Percentiles rank a stretch among this genome's conserved stretches.
Conservation (phyloP, 2,113 vertebrate genomes). For the Uropsilus gracilis region DNA sequence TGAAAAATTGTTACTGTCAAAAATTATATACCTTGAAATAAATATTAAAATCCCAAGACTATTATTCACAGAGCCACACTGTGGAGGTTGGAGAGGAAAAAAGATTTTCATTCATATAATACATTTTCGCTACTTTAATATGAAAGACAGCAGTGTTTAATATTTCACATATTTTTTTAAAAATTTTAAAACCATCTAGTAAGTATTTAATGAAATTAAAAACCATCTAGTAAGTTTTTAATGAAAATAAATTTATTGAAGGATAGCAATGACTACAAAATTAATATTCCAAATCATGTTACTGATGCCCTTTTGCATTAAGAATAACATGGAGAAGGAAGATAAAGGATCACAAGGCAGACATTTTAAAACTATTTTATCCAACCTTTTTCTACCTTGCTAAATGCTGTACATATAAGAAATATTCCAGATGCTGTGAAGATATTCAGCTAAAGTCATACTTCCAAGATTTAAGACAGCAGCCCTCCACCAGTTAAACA, state of each 20-base stretch:
- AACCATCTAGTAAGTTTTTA: too few relatives aligned
- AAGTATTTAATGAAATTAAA: slow-evolving; percentile 66
- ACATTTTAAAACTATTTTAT: slow-evolving; percentile 37
- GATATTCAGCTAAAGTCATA: neutral
- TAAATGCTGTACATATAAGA: neutral
- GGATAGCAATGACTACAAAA: slow-evolving; percentile 45
- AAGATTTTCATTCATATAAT: slow-evolving; percentile 62
- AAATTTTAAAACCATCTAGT: slow-evolving; percentile 51
- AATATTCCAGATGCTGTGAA: slow-evolving; percentile 35
- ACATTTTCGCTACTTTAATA: slow-evolving; percentile 72
- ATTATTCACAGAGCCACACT: slow-evolving; percentile 4
- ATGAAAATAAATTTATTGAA: slow-evolving; percentile 64
- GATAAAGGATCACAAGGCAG: neutral
- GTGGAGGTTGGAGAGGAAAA: neutral
- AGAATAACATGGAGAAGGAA: neutral
- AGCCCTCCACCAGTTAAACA: neutral
- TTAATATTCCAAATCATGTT: slow-evolving; percentile 26
- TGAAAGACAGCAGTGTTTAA: slow-evolving; percentile 69
- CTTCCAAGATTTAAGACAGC: neutral
- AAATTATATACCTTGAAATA: slow-evolving; percentile 17
- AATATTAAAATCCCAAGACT: neutral
- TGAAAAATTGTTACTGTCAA: slow-evolving; percentile 40
- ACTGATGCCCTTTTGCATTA: neutral
- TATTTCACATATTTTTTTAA: slow-evolving; percentile 53
- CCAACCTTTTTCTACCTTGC: neutral